These are phyloP conservation scores for Volucella inanis DNA, from an alignment of 2,888 invertebrate genomes.

Conservation along the genomic window DNA sequence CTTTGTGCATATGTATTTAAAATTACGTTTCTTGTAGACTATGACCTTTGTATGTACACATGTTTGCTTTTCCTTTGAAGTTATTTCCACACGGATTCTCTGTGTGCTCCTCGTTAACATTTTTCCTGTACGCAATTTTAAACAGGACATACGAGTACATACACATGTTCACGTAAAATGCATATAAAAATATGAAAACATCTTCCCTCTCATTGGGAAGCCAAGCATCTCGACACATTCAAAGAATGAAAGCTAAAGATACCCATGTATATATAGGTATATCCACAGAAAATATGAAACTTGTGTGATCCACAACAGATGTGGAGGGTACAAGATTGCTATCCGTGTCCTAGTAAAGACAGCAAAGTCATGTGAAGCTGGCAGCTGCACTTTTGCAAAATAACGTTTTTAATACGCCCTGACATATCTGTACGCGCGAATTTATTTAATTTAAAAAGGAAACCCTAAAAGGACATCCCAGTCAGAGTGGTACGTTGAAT, in stretches of 20 bases:
- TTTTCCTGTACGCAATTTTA: not conserved
- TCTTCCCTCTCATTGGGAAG: no score
- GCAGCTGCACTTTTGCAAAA: conserved; percentile 42
- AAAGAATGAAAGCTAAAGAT: no score
- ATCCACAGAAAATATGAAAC: not conserved
- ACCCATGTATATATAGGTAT: no score
- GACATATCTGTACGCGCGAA: conserved; percentile 23
- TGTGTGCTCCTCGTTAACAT: not conserved
- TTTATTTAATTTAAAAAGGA: conserved; percentile 32
- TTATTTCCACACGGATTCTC: conserved; percentile 16
- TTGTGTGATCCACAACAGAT: conserved; percentile 42
- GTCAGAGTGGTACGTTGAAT: not conserved
- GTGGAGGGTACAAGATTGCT: conserved; percentile 6
- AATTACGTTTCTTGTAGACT: not conserved
- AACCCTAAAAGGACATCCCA: conserved; percentile 11
- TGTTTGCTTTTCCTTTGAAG: conserved; percentile 13
- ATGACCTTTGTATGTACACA: not conserved
- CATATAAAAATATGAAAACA: no score
- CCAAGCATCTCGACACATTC: no score
- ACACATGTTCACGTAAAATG: no score
- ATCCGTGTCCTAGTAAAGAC: not conserved
- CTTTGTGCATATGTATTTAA: not conserved
- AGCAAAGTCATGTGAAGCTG: conserved; percentile 22
- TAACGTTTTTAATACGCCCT: conserved; percentile 36
- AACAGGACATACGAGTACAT: no score